Percentiles rank a stretch among this genome's conserved stretches.
Evolutionary conservation across 2,888 invertebrate genomes (phyloP).

Genomic region (Xestia rhomboidea): DNA sequence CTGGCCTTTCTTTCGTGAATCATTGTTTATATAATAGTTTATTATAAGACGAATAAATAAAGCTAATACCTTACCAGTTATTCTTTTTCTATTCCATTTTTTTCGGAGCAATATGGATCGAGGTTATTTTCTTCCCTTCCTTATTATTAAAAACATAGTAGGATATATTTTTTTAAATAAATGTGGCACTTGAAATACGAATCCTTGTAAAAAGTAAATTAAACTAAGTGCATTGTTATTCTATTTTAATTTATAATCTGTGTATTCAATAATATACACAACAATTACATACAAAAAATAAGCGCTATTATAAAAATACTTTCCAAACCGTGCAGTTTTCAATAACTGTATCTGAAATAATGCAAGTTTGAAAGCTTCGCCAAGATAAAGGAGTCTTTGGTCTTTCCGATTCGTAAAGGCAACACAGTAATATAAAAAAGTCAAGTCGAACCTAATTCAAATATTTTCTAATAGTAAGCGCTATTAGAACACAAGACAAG

Average conservation of each 20-base stretch:
- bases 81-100: constrained; percentile 47
- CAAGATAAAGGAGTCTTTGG: background rate
- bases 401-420: background rate
- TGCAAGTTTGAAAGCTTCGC: background rate
- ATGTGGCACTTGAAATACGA: background rate
- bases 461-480: background rate
- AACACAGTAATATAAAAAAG: background rate
- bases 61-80: constrained; percentile 69
- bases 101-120: background rate
- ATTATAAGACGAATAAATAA: constrained; percentile 68
- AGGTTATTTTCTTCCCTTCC: background rate
- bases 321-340: background rate
- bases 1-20: constrained; percentile 69
- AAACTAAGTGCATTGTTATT: background rate
- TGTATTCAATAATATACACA: constrained; percentile 1
- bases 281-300: background rate
- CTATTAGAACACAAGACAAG: too few relatives aligned
- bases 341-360: background rate
- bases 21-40: constrained; percentile 72
- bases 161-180: constrained; percentile 1
- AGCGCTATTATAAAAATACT: background rate
- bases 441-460: background rate
- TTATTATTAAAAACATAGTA: constrained; percentile 12
- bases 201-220: background rate
- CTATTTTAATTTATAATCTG: background rate